Conservation (phyloP, 2,797 vertebrate species). For the Anniella stebbinsi region DNA sequence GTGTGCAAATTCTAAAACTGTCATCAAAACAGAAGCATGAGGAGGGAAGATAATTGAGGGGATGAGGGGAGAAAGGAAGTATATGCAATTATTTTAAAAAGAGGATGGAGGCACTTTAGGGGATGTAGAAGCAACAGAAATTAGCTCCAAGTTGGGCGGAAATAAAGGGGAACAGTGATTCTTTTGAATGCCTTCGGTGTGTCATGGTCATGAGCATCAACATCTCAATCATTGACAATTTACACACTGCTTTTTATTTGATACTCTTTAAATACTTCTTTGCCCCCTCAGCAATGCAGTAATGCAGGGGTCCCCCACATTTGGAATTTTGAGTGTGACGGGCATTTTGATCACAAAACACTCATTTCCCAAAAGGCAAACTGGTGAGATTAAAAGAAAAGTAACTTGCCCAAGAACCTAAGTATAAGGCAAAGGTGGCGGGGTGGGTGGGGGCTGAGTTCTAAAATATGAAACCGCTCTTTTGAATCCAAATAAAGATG, state of each 20-base stretch:
- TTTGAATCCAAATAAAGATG: no score
- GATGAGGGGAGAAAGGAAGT: neutral
- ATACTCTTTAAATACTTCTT: neutral
- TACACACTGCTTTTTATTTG: neutral
- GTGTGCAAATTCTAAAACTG: neutral
- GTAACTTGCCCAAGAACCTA: no score
- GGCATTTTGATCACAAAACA: neutral
- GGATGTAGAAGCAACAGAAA: neutral
- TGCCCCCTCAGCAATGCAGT: neutral
- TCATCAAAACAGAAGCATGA: neutral
- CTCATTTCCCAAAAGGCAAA: no score
- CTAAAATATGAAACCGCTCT: no score
- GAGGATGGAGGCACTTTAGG: conserved; percentile 4
- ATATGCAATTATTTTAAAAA: neutral
- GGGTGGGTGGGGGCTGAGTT: no score
- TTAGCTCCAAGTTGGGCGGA: neutral
- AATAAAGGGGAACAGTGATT: neutral
- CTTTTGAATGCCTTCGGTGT: neutral
- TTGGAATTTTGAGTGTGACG: no score
- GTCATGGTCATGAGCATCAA: neutral
- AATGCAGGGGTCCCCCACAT: neutral
- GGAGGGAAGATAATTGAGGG: neutral
- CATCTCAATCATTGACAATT: neutral
- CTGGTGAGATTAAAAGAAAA: no score
- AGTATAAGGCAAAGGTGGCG: no score